phyloP scores from a whole-genome alignment of 2,113 vertebrate genomes.

The Dasyurus viverrinus region DNA sequence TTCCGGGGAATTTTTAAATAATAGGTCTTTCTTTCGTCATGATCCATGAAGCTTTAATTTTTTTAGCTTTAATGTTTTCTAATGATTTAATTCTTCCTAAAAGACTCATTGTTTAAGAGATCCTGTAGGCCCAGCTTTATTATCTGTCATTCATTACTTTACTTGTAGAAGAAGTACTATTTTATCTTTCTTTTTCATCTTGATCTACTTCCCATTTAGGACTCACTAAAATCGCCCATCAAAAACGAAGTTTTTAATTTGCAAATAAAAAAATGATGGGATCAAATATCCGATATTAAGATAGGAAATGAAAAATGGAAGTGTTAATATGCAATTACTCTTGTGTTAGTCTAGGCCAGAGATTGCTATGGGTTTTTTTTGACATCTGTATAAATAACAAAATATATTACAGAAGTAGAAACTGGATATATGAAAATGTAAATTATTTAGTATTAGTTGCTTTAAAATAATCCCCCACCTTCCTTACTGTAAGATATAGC shows the following conservation, averaged over 20 bases:
- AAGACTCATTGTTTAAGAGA: slow-evolving; percentile 53
- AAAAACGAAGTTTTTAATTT: slow-evolving; percentile 61
- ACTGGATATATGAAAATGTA: neutral
- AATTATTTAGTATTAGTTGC: slow-evolving; percentile 32
- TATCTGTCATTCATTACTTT: slow-evolving; percentile 65
- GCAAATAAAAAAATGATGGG: slow-evolving; percentile 61
- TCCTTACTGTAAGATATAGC: neutral
- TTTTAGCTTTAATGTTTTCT: slow-evolving; percentile 44
- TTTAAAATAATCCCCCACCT: neutral
- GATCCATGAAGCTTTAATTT: slow-evolving; percentile 36
- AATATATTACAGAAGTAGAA: neutral
- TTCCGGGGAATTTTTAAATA: neutral
- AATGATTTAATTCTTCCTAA: slow-evolving; percentile 50
- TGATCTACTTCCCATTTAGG: slow-evolving; percentile 59
- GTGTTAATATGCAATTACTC: neutral
- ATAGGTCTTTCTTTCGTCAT: neutral
- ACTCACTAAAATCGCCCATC: slow-evolving; percentile 55
- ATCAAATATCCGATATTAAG: slow-evolving; percentile 25
- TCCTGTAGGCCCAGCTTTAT: slow-evolving; percentile 51
- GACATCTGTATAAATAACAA: slow-evolving; percentile 8
- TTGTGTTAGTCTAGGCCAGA: neutral
- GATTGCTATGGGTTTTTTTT: slow-evolving; percentile 17
- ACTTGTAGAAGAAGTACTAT: slow-evolving; percentile 37
- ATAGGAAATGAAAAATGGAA: slow-evolving; percentile 40
- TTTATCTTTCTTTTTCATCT: slow-evolving; percentile 65